Evolutionary conservation across 2,113 vertebrate genomes (phyloP), one percentile per base, ranked within the genome.

Genomic region (Hepsetus odoe): DNA sequence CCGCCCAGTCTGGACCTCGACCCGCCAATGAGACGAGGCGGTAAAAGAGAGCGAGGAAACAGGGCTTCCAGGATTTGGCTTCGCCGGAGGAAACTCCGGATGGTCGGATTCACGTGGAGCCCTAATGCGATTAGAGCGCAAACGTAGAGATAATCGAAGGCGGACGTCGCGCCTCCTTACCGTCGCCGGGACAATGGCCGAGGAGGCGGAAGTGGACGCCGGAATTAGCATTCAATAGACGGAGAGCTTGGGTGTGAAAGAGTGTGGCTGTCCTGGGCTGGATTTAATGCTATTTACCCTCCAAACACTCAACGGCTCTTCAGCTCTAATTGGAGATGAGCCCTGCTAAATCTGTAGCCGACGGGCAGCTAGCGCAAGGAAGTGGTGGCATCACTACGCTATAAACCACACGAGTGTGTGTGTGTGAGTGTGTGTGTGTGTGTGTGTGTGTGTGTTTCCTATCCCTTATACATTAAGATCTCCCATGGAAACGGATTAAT

Each of bases 221-320:
- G 61, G 46, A 82, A 90, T 91, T 90, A 88, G 83, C 83, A 87
- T 86, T 90, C 87, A 91, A 90, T 71, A 90, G 82, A 82, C 55
- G 83, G 84, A 88, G 87, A 89, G 88, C 84, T 82, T 84, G 86
- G 87, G 87, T 85, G 87, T 81, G 51, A n/a, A 49, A 49, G 18
- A 20, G 46, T 5, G 5, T 6, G 46, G 44, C 13, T 18, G 13
- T 20, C 28, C 44, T 33, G 56, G 82, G 87, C 85, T 83, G 83
- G 88, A 90, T 89, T 89, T 93, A 92, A 92, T 92, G 91, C 2
- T 88, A 91, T 91, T 91, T 92, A 87, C 87, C 77, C 74, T 53
- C 84, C 77, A 86, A 85, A 87, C 85, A 84, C 86, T 88, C 86
- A 84, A 83, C 86, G 86, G 86, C 78, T 88, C 71, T 83, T 89